phyloP scores from a whole-genome alignment of 2,113 vertebrate species.

The Myrmophylax atrothorax region DNA sequence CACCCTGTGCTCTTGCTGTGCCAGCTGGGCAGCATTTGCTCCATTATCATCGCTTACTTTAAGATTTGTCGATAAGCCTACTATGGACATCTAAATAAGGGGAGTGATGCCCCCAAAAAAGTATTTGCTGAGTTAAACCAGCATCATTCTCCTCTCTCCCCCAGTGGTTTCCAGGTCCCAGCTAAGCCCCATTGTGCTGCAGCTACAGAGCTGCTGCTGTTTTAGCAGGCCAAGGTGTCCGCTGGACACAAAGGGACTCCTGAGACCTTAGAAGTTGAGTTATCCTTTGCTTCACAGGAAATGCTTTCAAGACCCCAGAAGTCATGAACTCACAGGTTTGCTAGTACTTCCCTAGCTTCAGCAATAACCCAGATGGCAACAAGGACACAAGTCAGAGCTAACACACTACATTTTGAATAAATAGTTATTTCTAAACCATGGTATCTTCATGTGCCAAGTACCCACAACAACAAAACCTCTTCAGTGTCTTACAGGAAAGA shows the following conservation, averaged over 20 bases:
- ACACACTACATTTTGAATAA: neutral
- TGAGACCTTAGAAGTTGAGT: neutral
- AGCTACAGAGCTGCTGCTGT: too few species aligned
- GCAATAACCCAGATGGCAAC: neutral
- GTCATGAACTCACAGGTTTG: neutral
- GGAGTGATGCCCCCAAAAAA: neutral
- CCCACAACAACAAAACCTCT: neutral
- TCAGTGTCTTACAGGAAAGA: conserved; percentile 7
- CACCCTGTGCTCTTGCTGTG: neutral
- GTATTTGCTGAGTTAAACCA: neutral
- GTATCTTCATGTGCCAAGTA: neutral
- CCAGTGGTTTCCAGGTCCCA: neutral
- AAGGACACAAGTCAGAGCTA: neutral
- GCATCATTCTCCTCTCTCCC: neutral
- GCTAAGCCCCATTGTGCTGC: neutral
- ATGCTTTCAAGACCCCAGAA: neutral
- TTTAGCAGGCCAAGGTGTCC: neutral
- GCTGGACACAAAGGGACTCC: neutral
- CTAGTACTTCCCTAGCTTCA: neutral
- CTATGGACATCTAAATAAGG: neutral
- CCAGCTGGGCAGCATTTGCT: neutral
- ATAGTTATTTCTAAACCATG: neutral
- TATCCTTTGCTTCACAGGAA: neutral
- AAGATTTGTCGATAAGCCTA: neutral
- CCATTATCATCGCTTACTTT: neutral